Conservation (phyloP, 2,888 invertebrate genomes). For the Lasioglossum marginatum region DNA sequence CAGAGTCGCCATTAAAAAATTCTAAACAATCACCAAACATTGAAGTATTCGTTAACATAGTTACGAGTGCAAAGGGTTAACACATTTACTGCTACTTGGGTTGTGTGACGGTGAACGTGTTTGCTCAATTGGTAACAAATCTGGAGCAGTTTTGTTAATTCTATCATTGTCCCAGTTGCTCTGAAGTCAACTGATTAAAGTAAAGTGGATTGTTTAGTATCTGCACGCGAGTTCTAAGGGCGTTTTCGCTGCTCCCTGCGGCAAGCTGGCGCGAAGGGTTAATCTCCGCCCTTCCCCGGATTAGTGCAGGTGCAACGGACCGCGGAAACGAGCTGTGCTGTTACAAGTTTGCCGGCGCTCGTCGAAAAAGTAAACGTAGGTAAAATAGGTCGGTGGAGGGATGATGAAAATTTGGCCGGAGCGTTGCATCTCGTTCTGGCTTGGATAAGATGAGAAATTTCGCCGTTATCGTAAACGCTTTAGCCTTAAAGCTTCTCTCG, state of each 20-base stretch:
- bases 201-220: neutral
- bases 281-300: neutral
- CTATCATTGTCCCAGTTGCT: neutral
- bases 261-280: neutral
- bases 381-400: constrained; percentile 33
- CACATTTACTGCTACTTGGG: neutral
- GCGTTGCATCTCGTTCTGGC: constrained; percentile 21
- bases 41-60: neutral
- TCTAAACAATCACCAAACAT: neutral
- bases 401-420: constrained; percentile 42
- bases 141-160: neutral
- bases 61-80: neutral
- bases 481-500: constrained; percentile 13
- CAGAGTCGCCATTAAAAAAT: neutral
- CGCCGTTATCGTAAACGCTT: constrained; percentile 39
- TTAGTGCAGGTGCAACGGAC: neutral
- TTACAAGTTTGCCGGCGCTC: neutral
- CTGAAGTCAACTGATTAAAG: neutral
- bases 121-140: neutral
- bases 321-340: neutral
- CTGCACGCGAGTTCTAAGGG: neutral
- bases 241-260: neutral
- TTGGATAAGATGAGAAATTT: constrained; percentile 36
- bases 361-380: neutral
- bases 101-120: neutral